Conservation (phyloP, 2,888 invertebrate genomes). For the Drosophila ezoana region DNA sequence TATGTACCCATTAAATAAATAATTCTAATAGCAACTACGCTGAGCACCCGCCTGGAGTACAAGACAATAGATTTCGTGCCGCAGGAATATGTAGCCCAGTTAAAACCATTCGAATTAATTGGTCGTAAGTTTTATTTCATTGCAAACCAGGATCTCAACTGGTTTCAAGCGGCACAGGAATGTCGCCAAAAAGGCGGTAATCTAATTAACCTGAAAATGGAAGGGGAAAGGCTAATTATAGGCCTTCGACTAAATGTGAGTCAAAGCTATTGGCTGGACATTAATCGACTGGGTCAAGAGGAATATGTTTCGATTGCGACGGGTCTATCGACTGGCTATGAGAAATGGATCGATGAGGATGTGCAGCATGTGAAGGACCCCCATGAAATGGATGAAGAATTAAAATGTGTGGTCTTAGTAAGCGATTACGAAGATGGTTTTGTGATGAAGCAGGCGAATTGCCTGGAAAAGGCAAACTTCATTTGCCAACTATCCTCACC, state of each 20-base stretch:
- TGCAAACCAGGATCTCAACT: slow-evolving; percentile 17
- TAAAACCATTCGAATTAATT: slow-evolving; percentile 31
- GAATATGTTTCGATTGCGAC: slow-evolving; percentile 37
- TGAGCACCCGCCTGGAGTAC: slow-evolving; percentile 38
- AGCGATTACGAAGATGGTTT: slow-evolving; percentile 19
- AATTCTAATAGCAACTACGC: slow-evolving; percentile 8
- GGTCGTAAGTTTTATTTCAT: slow-evolving; percentile 32
- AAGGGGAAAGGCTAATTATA: slow-evolving; percentile 9
- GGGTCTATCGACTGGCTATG: slow-evolving; percentile 10
- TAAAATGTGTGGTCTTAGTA: slow-evolving; percentile 27
- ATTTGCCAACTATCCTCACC: slow-evolving; percentile 36
- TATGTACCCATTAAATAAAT: not conserved
- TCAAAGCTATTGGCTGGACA: slow-evolving; percentile 37
- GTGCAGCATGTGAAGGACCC: not conserved
- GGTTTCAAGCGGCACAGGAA: slow-evolving; percentile 42
- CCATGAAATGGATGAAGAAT: not conserved
- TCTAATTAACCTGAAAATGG: slow-evolving; percentile 20
- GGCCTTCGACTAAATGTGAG: slow-evolving; percentile 9
- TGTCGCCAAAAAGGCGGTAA: slow-evolving; percentile 33
- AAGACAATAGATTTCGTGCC: slow-evolving; percentile 23
- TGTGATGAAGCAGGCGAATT: slow-evolving; percentile 24
- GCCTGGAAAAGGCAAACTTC: slow-evolving; percentile 15
- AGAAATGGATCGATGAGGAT: slow-evolving; percentile 11
- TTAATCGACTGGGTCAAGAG: slow-evolving; percentile 39
- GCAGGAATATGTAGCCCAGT: not conserved